These are phyloP conservation scores for Lithodes maja DNA, from an alignment of 2,888 invertebrate genomes.

Conservation along the genomic window DNA sequence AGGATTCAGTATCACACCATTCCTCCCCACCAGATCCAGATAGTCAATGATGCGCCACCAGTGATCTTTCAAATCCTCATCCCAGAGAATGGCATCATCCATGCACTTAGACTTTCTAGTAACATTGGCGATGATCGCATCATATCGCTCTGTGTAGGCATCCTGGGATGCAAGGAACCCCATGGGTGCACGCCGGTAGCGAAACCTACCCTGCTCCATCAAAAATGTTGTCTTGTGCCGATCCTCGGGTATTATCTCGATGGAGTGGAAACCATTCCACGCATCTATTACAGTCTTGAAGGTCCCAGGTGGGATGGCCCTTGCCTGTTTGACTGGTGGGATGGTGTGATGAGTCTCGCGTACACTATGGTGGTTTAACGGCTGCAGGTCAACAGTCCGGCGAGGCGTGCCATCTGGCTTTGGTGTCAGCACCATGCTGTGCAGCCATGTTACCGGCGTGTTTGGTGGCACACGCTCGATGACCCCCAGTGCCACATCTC, in stretches of 20 bases:
- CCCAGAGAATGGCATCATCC: slow-evolving; percentile 39
- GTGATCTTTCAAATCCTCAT: slow-evolving; percentile 6
- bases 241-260: slow-evolving; percentile 8
- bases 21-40: slow-evolving; percentile 10
- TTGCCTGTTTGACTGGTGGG: no score
- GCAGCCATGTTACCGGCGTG: slow-evolving; percentile 33
- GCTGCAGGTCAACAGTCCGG: slow-evolving; percentile 37
- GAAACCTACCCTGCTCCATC: slow-evolving; percentile 23
- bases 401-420: slow-evolving; percentile 38
- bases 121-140: slow-evolving; percentile 26
- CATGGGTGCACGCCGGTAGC: slow-evolving; percentile 20
- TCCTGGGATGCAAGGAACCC: slow-evolving; percentile 34
- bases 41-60: slow-evolving; percentile 39
- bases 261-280: slow-evolving; percentile 26
- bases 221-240: slow-evolving; percentile 7
- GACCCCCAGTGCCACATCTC: slow-evolving; percentile 7
- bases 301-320: no score
- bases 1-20: slow-evolving; percentile 38
- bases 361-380: slow-evolving; percentile 26
- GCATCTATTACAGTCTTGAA: no score
- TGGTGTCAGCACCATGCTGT: slow-evolving; percentile 42
- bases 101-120: slow-evolving; percentile 31
- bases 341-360: slow-evolving; percentile 20
- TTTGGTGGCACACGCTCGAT: background rate
- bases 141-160: slow-evolving; percentile 26